Evolutionary conservation across 2,888 invertebrate species (phyloP), one percentile per base, ranked within the genome.

Genomic region (Sinelater perroti): DNA sequence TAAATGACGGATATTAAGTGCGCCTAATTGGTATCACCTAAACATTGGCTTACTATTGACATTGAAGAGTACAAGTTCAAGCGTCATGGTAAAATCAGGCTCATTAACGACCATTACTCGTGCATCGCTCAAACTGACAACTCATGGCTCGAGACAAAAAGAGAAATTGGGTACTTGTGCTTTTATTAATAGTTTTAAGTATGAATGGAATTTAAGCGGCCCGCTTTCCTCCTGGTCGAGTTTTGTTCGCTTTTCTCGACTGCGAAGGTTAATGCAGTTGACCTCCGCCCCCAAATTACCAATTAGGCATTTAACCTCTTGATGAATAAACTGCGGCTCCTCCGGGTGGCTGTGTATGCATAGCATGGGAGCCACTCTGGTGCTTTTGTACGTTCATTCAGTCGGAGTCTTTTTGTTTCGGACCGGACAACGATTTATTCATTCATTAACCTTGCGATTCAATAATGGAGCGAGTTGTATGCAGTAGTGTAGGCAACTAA

Each of bases 241-340:
- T 36, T 36, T 18, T 36, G 17, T n/a, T n/a, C 24, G 13, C 11
- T 13, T 21, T 40, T 21, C 21, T 40, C 21, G 5, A 13, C 40
- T 40, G 40, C 30, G 14, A 36, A 57, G 54, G 49, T 54, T 50
- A 54, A 49, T 49, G 26, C 38, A 16, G 33, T 50, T 59, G 50
- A 59, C 53, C 54, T 60, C 46, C 52, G 56, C 60, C 60, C 52
- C 28, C 52, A 47, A 42, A 46, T 21, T 55, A 42, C 35, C 38
- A 51, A 60, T 60, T 60, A 56, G 20, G 20, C 35, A 30, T 56
- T 60, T 60, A 60, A 60, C 60, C 60, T 60, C 24, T 56, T 60
- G 47, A 56, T 56, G 51, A 56, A 33, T 20, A 21, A 46, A 47
- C 46, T n/a, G 11, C 24, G 5, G 35, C 45, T 45, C 36, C 33